Conservation (phyloP, 2,797 vertebrate genomes). For the Tangara arthus region DNA sequence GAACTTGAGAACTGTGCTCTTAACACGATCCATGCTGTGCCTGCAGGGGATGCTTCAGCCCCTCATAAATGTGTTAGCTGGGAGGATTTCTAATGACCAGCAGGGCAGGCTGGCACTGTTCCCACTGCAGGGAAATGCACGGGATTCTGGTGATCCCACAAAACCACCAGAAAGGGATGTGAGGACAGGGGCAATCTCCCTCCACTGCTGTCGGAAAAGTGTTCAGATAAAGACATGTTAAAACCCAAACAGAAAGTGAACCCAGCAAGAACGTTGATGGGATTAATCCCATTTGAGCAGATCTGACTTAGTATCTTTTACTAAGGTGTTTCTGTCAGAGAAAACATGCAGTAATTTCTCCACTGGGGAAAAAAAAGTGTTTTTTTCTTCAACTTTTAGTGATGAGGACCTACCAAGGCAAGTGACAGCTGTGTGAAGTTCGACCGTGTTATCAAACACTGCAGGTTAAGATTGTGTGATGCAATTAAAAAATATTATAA, state of each 20-base stretch:
- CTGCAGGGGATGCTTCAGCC: not conserved
- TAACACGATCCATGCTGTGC: not conserved
- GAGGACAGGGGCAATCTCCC: not conserved
- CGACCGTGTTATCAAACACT: not conserved
- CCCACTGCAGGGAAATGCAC: not conserved
- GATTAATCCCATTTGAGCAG: not conserved
- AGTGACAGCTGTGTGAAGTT: not conserved
- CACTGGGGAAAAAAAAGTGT: rapidly evolving
- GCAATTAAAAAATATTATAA: not conserved
- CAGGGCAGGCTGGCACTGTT: not conserved
- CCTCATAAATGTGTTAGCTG: rapidly evolving
- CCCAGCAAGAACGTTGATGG: not conserved
- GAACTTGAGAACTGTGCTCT: not conserved
- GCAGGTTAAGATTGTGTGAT: not conserved
- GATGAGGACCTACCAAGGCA: not conserved
- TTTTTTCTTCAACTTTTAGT: not conserved
- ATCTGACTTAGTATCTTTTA: not conserved
- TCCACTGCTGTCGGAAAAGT: not conserved
- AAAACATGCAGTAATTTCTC: not conserved
- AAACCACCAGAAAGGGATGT: not conserved
- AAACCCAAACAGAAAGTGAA: not conserved
- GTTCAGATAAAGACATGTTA: not conserved
- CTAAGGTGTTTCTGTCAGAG: not conserved
- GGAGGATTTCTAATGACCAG: not conserved
- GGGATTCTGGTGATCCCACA: not conserved